Percentiles rank a stretch among this genome's conserved stretches.
These are phyloP conservation scores for Bellardia pandia DNA, from an alignment of 2,888 invertebrate genomes.

Conservation along the genomic window DNA sequence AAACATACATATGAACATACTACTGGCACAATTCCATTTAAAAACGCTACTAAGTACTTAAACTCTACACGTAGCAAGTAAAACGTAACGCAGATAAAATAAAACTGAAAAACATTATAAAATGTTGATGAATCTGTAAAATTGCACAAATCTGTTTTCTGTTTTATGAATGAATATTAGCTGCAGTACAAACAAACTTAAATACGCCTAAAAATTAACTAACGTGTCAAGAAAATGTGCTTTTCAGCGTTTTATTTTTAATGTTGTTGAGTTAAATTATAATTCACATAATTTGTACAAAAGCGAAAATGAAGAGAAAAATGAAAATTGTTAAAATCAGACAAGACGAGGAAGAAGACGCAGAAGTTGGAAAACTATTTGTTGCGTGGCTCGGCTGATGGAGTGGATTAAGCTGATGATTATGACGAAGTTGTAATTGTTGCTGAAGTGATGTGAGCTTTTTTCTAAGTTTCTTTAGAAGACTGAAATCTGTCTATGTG, in stretches of 20 bases:
- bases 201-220: conserved; percentile 58
- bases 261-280: conserved; percentile 60
- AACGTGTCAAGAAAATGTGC: conserved; percentile 54
- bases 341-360: background rate
- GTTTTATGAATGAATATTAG: conserved; percentile 46
- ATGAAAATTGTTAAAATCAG: conserved; percentile 39
- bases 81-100: conserved; percentile 48
- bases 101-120: conserved; percentile 2
- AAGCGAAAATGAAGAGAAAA: conserved; percentile 11
- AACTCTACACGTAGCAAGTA: conserved; percentile 33
- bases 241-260: conserved; percentile 24
- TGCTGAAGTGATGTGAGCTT: background rate
- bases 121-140: conserved; percentile 53
- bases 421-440: conserved; percentile 17
- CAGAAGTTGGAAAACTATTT: background rate
- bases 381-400: conserved; percentile 31
- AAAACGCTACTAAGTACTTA: conserved; percentile 48
- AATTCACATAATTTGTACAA: conserved; percentile 57
- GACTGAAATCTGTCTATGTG: background rate
- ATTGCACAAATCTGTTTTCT: conserved; percentile 12
- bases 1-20: background rate
- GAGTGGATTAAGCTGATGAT: conserved; percentile 18
- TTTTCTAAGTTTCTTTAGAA: background rate
- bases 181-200: background rate
- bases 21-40: conserved; percentile 58